Percentiles rank a stretch among this genome's conserved stretches.
These are phyloP conservation scores for Pseudomyrmex gracilis DNA, from an alignment of 1,140 invertebrate genomes.

Conservation along the genomic window DNA sequence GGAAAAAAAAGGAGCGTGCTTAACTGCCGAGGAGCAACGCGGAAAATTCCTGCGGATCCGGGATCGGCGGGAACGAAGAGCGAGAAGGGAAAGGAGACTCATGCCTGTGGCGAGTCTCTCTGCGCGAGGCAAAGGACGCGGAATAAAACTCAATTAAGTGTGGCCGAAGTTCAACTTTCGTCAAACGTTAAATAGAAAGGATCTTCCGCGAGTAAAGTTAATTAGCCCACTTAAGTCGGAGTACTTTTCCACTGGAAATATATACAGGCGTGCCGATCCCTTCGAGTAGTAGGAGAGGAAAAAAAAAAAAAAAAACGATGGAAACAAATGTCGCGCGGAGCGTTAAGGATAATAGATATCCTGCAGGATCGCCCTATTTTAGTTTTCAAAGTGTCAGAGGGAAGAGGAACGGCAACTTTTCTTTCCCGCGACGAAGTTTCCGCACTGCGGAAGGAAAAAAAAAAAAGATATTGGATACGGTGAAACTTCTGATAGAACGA, in stretches of 20 bases:
- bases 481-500: constrained; percentile 52
- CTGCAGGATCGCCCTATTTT: constrained; percentile 51
- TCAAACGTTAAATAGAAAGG: constrained; percentile 53
- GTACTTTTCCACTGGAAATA: constrained; percentile 21
- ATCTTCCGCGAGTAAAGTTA: constrained; percentile 42
- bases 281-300: neutral
- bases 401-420: constrained; percentile 45
- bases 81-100: neutral
- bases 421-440: constrained; percentile 42
- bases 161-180: constrained; percentile 50
- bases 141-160: constrained; percentile 63
- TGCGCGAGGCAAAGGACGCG: constrained; percentile 35
- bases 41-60: constrained; percentile 56
- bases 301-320: neutral
- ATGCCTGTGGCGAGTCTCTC: constrained; percentile 45
- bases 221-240: constrained; percentile 45
- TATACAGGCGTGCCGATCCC: constrained; percentile 12
- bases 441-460: neutral
- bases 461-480: constrained; percentile 58
- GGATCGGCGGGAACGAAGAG: constrained; percentile 39
- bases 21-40: constrained; percentile 58
- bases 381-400: constrained; percentile 44
- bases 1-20: constrained; percentile 25
- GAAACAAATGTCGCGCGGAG: neutral
- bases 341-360: constrained; percentile 59